Base-by-base conservation (phyloP, 2,797 vertebrate genomes). In the Luscinia luscinia region DNA sequence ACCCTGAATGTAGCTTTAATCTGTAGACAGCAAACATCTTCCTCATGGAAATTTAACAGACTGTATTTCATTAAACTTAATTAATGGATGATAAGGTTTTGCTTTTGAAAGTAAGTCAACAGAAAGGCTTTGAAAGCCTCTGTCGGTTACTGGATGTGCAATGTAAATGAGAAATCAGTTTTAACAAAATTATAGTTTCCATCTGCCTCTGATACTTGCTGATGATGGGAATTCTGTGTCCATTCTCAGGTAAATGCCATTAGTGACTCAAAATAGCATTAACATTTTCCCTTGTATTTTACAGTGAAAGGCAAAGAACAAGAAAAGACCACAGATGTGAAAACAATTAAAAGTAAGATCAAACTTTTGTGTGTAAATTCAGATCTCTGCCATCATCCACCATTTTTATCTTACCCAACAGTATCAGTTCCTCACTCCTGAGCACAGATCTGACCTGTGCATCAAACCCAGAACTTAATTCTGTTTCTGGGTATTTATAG, bases 251-350 rank as follows among this genome's bases (percentile, higher is more conserved):
- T 41, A 68, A 75, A 86, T 78, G 73, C 58, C 21, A 5, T 75
- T 62, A 83, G 46, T 89, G n/a, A 67, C 66, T 34, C 74, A 52
- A 88, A 96, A 64, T 9, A 90, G 49, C 70, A 40, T 87, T 93
- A 95, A 95, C 68, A 2, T 70, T 87, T 94, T 43, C 89, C 70
- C 84, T 93, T 97, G 80, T 97, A 13, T 97, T 94, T 98, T 94
- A n/a, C 97, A 99, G 99, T 98, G 96, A 99, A 99, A 99, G 98
- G 98, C 98, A 99, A 98, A 98, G 99, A 99, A 97, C 98, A 98
- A 40, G 99, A 99, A 95, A 99, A 98, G 98, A 97, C 96, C 85
- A 94, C 98, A 41, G 99, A 99, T 97, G 96, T 97, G 93, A 99
- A 98, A 98, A 96, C 97, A 95, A 96, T 97, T 96, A 98, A 98